Evolutionary conservation across 2,797 vertebrate species (phyloP).

Genomic region (Manis pentadactyla): DNA sequence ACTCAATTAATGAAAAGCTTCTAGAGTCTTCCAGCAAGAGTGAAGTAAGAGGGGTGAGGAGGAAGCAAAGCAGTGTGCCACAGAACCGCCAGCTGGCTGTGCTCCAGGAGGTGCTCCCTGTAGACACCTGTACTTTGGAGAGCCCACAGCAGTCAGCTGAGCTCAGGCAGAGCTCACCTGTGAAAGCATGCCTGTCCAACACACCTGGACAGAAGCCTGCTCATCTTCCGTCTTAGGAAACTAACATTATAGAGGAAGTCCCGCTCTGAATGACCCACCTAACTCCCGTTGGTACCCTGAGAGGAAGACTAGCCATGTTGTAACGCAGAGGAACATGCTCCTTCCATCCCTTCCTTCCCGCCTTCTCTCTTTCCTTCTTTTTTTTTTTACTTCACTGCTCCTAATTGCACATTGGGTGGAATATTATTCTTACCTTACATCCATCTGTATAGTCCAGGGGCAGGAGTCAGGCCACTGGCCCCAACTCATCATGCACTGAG

Average conservation of each 20-base stretch:
- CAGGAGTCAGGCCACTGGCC: not conserved
- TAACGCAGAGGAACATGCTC: not conserved
- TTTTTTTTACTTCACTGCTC: not conserved
- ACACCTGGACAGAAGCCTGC: not conserved
- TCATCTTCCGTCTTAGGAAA: not conserved
- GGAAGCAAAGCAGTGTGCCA: not conserved
- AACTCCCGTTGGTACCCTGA: not conserved
- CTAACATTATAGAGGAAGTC: not conserved
- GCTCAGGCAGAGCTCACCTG: not conserved
- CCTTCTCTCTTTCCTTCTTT: not conserved
- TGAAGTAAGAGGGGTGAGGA: not conserved
- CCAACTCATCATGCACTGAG: not conserved
- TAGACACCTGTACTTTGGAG: not conserved
- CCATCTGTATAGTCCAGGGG: not conserved
- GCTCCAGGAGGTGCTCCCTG: not conserved
- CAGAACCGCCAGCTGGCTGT: rapidly evolving
- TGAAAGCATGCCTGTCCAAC: not conserved
- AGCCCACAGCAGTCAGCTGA: not conserved
- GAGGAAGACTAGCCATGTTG: not conserved
- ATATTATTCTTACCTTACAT: not conserved
- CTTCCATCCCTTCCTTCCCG: too few relatives aligned
- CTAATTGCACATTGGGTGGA: not conserved
- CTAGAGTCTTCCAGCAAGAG: not conserved
- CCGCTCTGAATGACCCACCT: not conserved
- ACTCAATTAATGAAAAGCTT: not conserved